Conservation (phyloP, 2,797 vertebrate genomes). For the Hoplostethus mediterraneus region DNA sequence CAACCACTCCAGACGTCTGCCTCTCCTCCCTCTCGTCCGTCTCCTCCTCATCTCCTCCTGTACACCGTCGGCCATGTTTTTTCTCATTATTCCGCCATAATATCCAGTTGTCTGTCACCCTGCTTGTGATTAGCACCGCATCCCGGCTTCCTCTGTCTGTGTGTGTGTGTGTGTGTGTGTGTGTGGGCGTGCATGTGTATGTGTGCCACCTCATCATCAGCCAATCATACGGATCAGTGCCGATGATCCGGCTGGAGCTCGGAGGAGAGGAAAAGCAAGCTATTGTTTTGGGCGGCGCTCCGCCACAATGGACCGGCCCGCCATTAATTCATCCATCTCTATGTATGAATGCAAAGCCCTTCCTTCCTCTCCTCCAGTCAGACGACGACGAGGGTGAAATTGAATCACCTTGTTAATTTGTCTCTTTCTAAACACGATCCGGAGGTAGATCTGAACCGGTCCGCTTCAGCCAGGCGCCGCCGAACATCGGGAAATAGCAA, state of each 20-base stretch:
- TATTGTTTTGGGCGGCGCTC: constrained; percentile 57
- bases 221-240: constrained; percentile 73
- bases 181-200: constrained; percentile 2
- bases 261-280: constrained; percentile 40
- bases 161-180: constrained; percentile 8
- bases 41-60: constrained; percentile 4
- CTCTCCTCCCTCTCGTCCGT: constrained; percentile 1
- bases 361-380: constrained; percentile 37
- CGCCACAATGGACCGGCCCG: constrained; percentile 50
- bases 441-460: constrained; percentile 44
- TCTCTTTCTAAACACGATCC: constrained; percentile 28
- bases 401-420: constrained; percentile 61
- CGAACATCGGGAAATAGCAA: constrained; percentile 39
- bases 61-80: neutral
- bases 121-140: constrained; percentile 37
- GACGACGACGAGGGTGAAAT: constrained; percentile 71
- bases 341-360: constrained; percentile 75
- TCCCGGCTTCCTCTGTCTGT: constrained; percentile 18
- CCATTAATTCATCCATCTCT: constrained; percentile 71
- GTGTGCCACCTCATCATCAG: constrained; percentile 59
- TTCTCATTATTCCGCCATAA: constrained; percentile 42
- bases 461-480: constrained; percentile 22
- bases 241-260: constrained; percentile 44
- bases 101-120: constrained; percentile 43
- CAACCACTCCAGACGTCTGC: neutral